A percentile compares a stretch with the other conserved stretches of the same genome.
These are phyloP conservation scores for Platyscapa corneri DNA, from an alignment of 1,140 invertebrate genomes.

Conservation along the genomic window DNA sequence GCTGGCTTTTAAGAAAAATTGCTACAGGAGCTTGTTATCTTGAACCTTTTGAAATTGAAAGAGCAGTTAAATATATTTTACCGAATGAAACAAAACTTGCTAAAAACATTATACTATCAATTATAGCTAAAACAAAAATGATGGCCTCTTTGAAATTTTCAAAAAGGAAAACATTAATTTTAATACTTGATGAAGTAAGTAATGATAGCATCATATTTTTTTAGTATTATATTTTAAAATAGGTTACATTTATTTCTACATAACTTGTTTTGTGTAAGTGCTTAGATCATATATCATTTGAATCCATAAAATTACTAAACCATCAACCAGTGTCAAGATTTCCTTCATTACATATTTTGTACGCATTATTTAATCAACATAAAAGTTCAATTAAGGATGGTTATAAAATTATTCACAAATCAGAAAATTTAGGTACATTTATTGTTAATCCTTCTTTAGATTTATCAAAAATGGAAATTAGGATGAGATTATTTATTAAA, in stretches of 20 bases:
- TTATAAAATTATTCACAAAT: constrained; percentile 73
- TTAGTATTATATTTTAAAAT: constrained; percentile 2
- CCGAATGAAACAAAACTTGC: constrained; percentile 71
- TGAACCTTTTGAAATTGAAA: constrained; percentile 70
- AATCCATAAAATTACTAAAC: constrained; percentile 79
- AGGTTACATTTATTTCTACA: constrained; percentile 29
- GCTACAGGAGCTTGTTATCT: constrained; percentile 65
- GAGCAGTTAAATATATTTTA: constrained; percentile 68
- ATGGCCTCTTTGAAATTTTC: constrained; percentile 69
- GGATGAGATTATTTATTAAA: constrained; percentile 78
- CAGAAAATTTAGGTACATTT: constrained; percentile 72
- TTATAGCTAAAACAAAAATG: constrained; percentile 66
- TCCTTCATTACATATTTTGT: constrained; percentile 82
- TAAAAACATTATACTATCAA: constrained; percentile 68
- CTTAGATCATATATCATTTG: constrained; percentile 84
- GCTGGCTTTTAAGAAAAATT: constrained; percentile 75
- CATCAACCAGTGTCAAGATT: constrained; percentile 81
- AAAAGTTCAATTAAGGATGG: constrained; percentile 76
- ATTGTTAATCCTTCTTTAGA: constrained; percentile 82
- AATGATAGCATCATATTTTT: constrained; percentile 15
- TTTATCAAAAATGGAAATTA: constrained; percentile 80
- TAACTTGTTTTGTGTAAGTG: constrained; percentile 73
- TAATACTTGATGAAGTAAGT: constrained; percentile 80
- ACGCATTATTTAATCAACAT: constrained; percentile 79
- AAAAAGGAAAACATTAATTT: constrained; percentile 77